Conservation (phyloP, 2,797 vertebrate genomes). For the Artibeus jamaicensis region DNA sequence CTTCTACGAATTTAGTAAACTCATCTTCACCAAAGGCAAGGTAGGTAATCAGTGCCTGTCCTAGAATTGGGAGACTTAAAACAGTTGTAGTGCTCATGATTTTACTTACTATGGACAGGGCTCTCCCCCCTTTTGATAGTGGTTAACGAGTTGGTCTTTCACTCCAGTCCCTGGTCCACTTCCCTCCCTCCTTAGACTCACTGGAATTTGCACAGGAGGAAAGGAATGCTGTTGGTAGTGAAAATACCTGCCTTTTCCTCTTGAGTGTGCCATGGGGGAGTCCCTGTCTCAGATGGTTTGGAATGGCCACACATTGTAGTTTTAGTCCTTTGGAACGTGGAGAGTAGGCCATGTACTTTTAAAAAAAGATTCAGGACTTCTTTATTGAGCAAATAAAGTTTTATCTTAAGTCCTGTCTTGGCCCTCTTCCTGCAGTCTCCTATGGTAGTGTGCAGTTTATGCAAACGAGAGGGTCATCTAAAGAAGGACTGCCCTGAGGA, state of each 20-base stretch:
- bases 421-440: conserved; percentile 85
- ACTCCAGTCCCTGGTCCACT: neutral
- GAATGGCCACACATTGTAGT: neutral
- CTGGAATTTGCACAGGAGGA: neutral
- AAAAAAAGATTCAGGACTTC: neutral
- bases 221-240: neutral
- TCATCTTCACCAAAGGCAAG: conserved; percentile 93
- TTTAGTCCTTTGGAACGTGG: neutral
- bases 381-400: neutral
- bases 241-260: neutral
- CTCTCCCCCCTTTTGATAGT: neutral
- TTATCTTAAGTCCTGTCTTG: neutral
- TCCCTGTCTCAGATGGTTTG: neutral
- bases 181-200: neutral
- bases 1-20: conserved; percentile 90
- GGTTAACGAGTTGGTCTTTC: neutral
- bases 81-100: neutral
- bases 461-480: conserved; percentile 94
- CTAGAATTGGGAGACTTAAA: neutral
- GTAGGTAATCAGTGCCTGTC: conserved; percentile 87
- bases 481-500: conserved; percentile 97
- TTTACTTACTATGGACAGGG: neutral
- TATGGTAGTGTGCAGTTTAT: conserved; percentile 93
- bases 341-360: neutral
- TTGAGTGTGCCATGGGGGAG: neutral